These are phyloP conservation scores for Rhingia campestris DNA, from an alignment of 2,888 invertebrate species.

Conservation along the genomic window DNA sequence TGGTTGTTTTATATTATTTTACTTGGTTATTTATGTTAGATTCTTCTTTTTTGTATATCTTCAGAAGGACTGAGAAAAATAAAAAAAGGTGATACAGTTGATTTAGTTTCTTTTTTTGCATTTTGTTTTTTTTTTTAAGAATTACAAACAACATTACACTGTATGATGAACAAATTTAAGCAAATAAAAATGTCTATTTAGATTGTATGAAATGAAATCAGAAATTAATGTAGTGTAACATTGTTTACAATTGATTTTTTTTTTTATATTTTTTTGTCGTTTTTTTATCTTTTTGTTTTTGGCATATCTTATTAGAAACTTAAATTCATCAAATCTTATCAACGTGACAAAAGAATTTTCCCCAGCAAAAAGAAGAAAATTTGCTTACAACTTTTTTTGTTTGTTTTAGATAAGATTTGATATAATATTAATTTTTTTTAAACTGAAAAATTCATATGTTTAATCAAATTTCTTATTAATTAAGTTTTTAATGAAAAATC, in stretches of 20 bases:
- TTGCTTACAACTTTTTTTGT: conserved; percentile 14
- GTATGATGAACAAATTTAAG: neutral
- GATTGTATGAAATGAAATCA: conserved; percentile 20
- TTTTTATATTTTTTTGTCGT: conserved; percentile 3
- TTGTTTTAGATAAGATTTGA: conserved; percentile 33
- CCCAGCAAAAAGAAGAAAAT: conserved; percentile 32
- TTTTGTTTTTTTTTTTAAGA: conserved; percentile 35
- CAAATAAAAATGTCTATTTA: conserved; percentile 24
- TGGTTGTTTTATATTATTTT: neutral
- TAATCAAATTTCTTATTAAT: conserved; percentile 37
- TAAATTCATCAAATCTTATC: conserved; percentile 50
- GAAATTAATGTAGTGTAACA: conserved; percentile 32
- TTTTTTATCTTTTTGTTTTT: conserved; percentile 40
- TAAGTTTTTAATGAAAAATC: conserved; percentile 56
- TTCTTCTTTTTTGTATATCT: conserved; percentile 28
- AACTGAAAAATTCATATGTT: conserved; percentile 49
- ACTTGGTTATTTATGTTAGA: neutral
- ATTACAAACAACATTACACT: conserved; percentile 55
- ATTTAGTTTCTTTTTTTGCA: conserved; percentile 21
- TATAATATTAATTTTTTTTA: conserved; percentile 14
- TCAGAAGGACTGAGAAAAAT: conserved; percentile 71
- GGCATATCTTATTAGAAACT: conserved; percentile 65
- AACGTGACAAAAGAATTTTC: conserved; percentile 21
- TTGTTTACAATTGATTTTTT: conserved; percentile 51
- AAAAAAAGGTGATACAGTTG: conserved; percentile 48